Base-by-base conservation (phyloP, 2,888 invertebrate species). In the Barypeithes pellucidus region DNA sequence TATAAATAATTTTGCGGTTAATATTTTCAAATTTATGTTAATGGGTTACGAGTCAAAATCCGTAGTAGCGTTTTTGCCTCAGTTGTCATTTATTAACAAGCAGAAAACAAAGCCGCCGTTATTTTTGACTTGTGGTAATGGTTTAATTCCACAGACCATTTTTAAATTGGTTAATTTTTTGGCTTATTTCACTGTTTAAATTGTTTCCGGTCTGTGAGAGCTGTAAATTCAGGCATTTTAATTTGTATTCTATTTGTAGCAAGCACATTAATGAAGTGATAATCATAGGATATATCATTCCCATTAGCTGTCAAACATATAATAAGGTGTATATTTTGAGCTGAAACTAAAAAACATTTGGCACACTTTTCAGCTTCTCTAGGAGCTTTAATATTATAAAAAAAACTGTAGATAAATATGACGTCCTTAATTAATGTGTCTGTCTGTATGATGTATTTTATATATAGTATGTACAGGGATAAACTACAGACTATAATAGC, bases 221-320 rank as follows among this genome's bases (percentile, higher is more conserved):
- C 52, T 24, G 52, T 52, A 52, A 52, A 52, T 52, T 52, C 52
- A 57, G 54, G 54, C 33, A 57, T 57, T 57, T 57, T 57, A 50
- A 50, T 50, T 50, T 50, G 50, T 50, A 22, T 50, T 24, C 50
- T 50, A 50, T 50, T 12, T 24, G 50, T 50, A 50, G 50, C 24
- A 50, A 50, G 24, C n/a, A n/a, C 22, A 11, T 12, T 50, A 57
- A 33, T 57, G 54, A 57, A 57, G 54, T 57, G 54, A 33, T 57
- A 57, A 57, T 57, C 16, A 57, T 57, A 33, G 54, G 29, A 57
- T 57, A 33, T 16, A 16, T 57, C 14, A 9, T 57, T 24, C 24
- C 33, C 33, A 57, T 57, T 57, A 33, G 12, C 54, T 33, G 33
- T 16, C 16, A 57, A 16, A 57, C 14, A 9, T 16, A 12, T 33